phyloP scores from a whole-genome alignment of 2,888 invertebrate genomes.

The Xestobium rufovillosum region DNA sequence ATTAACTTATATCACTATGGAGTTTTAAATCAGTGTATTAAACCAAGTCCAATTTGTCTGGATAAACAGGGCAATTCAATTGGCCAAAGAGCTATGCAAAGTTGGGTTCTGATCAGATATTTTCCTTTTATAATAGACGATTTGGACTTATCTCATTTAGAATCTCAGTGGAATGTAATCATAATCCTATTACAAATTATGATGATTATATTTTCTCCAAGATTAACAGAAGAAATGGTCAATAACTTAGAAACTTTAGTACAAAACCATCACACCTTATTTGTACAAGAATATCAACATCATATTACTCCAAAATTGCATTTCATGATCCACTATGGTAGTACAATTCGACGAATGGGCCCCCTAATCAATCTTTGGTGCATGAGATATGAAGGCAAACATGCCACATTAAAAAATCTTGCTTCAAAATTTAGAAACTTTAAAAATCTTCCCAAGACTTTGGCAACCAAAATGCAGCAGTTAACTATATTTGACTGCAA shows the following conservation, averaged over 20 bases:
- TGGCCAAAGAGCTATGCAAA: constrained; percentile 11
- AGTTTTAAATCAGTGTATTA: not conserved
- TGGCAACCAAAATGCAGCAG: no score
- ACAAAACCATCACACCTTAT: not conserved
- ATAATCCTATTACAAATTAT: constrained; percentile 3
- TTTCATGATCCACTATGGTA: not conserved
- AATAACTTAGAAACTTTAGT: constrained; percentile 2
- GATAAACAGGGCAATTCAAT: constrained; percentile 6
- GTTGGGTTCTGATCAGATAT: constrained; percentile 7
- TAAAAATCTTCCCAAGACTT: not conserved
- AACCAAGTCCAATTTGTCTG: constrained; percentile 2
- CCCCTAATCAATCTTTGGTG: not conserved
- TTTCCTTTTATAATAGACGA: constrained; percentile 7
- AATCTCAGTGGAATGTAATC: constrained; percentile 8
- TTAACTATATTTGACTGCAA: no score
- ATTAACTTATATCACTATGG: not conserved
- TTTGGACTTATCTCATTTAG: not conserved
- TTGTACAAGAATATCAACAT: not conserved
- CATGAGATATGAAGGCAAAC: constrained; percentile 1
- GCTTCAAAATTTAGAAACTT: not conserved
- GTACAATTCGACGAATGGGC: not conserved
- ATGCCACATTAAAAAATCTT: not conserved
- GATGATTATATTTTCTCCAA: constrained; percentile 6
- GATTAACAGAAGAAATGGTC: constrained; percentile 3
- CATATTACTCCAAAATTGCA: not conserved